Evolutionary conservation across 2,888 invertebrate genomes (phyloP).

Genomic region (Mesoligia furuncula): DNA sequence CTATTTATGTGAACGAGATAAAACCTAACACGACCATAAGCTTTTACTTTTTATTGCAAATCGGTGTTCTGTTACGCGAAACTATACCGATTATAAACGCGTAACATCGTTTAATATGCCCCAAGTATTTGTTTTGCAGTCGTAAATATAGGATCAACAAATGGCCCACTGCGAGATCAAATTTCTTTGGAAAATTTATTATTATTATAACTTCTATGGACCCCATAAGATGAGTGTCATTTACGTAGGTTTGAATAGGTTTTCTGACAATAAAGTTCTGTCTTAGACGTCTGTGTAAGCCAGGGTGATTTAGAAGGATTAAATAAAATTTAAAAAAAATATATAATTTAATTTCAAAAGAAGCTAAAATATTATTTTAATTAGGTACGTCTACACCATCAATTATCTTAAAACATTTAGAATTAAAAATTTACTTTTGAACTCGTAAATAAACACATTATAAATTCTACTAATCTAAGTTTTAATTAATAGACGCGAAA

Average conservation of each 20-base stretch:
- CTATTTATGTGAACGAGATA: constrained; percentile 83
- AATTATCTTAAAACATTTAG: constrained; percentile 2
- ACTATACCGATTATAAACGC: constrained; percentile 74
- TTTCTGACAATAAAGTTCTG: constrained; percentile 25
- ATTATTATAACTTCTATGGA: constrained; percentile 38
- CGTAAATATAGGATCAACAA: constrained; percentile 57
- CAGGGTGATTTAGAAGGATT: constrained; percentile 10
- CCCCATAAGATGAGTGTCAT: constrained; percentile 27
- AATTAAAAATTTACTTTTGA: constrained; percentile 8
- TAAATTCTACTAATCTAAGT: constrained; percentile 17
- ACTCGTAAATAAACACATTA: constrained; percentile 19
- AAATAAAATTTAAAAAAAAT: constrained; percentile 20
- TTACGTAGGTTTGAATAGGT: constrained; percentile 48
- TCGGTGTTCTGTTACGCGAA: constrained; percentile 77
- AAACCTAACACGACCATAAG: constrained; percentile 77
- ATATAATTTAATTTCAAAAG: constrained; percentile 1
- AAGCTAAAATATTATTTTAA: constrained; percentile 34
- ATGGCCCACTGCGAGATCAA: constrained; percentile 57
- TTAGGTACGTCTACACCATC: constrained; percentile 31
- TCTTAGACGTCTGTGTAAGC: constrained; percentile 26
- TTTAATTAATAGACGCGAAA: constrained; percentile 37
- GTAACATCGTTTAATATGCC: constrained; percentile 62
- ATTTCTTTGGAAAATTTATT: constrained; percentile 56
- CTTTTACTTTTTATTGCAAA: constrained; percentile 80
- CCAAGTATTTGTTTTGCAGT: constrained; percentile 64